Evolutionary conservation across 2,113 vertebrate genomes (phyloP), one percentile per base, ranked within the genome.

Genomic region (Salminus brasiliensis): DNA sequence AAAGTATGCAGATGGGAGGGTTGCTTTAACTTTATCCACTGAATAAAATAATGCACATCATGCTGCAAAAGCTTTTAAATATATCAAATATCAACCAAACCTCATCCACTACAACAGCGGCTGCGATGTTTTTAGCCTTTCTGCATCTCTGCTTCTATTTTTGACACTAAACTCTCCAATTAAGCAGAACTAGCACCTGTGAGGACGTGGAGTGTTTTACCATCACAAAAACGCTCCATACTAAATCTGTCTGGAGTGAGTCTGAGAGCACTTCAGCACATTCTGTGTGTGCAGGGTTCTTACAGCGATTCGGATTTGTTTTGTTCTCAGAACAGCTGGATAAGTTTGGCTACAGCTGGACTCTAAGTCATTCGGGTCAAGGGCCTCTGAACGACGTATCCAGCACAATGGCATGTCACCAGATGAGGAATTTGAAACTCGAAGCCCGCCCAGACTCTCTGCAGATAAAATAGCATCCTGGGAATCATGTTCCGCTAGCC

Each of bases 351-450:
- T 53, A 63, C 15, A 53, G 30, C 11, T 75, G 29, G 29, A 43
- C 60, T 27, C 10, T 1, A 3, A 36, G 71, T 18, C 16, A 29
- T 62, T 32, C 39, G 13, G 25, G 53, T 52, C 55, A 74, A 74
- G 55, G n/a, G 45, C 15, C 30, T 32, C 63, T 66, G 62, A 34
- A 63, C 41, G 59, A 21, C 66, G 41, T 21, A 9, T 52, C 59
- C 25, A 47, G 27, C 15, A 34, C 49, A 43, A 29, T 34, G 36
- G 39, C 41, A 65, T 7, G 59, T 59, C 36, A 66, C 4, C 62
- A 45, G 49, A 47, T 30, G n/a, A 66, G 62, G 71, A 72, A 81
- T 71, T 23, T 74, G 79, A 81, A 84, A 81, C 73, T 32, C 4
- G 78, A 76, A 32, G 70, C 62, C 52, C 15, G 45, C 16, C 13